These are phyloP conservation scores for Hydropotes inermis DNA, from an alignment of 2,113 vertebrate genomes.

Conservation along the genomic window DNA sequence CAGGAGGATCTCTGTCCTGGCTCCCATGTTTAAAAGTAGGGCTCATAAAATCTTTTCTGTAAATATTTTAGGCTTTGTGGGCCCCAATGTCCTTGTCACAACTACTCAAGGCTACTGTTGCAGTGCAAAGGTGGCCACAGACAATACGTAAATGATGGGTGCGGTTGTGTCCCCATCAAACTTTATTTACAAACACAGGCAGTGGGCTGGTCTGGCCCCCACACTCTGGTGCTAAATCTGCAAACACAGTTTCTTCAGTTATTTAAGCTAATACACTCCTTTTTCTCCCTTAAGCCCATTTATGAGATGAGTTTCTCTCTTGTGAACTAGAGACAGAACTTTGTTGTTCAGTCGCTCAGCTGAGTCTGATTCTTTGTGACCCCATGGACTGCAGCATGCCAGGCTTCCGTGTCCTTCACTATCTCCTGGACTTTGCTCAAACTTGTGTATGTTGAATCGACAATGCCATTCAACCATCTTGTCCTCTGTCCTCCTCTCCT, in stretches of 20 bases:
- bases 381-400: background rate
- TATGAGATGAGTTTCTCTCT: background rate
- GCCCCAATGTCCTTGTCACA: background rate
- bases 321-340: background rate
- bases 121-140: background rate
- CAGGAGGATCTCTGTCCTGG: background rate
- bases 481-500: background rate
- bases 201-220: background rate
- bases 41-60: background rate
- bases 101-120: accelerated
- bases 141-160: background rate
- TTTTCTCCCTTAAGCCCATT: background rate
- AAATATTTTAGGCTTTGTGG: background rate
- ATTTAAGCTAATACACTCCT: background rate
- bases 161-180: background rate
- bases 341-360: background rate
- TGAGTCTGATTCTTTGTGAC: background rate
- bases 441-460: background rate
- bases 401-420: background rate
- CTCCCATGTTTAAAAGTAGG: background rate
- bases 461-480: background rate
- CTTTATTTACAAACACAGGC: background rate
- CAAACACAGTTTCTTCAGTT: background rate
- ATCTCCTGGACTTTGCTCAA: background rate
- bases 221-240: background rate